Base-by-base conservation (phyloP, 2,888 invertebrate genomes). In the Ferdinandea cuprea region DNA sequence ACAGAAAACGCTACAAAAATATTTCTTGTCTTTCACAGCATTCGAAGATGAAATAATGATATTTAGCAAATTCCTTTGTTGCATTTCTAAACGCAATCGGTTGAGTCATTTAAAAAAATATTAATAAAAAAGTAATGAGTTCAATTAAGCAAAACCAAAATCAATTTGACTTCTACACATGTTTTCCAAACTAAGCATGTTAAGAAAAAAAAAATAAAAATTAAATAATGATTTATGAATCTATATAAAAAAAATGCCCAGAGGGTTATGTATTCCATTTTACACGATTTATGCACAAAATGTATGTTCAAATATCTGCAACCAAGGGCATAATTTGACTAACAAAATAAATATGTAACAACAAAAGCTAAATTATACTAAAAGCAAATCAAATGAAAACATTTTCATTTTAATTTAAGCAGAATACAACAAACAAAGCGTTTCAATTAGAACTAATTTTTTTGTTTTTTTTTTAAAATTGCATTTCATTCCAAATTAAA, bases 401-500 rank as follows among this genome's bases (percentile, higher is more conserved):
- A 66, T 50, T 56, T 42, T 52, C 50, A 63, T 63, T 42, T 80
- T 56, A 8, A 3, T 13, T 5, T n/a, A 48, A 48, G 25, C 25
- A 54, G 35, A 30, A n/a, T n/a, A n/a, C n/a, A 50, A 2, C 21
- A 48, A 61, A 68, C n/a, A 44, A 77, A 81, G 81, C 81, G 48
- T 32, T 56, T 40, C 35, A 59, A 58, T 56, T 40, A 30, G 30
- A 48, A 30, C 28, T 11, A 61, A 73, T 44, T 30, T 21, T 40
- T n/a, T n/a, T n/a, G n/a, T n/a, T n/a, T n/a, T n/a, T n/a, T n/a
- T n/a, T n/a, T n/a, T n/a, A n/a, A 21, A 63, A 52, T 58, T 56
- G 54, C 40, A 21, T 42, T 44, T 66, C 76, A 81, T 81, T 81
- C 76, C 77, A 69, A 71, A 58, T 69, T 19, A 69, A 52, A 44